Base-by-base conservation (phyloP, 2,113 vertebrate genomes). In the Terrapene triunguis region DNA sequence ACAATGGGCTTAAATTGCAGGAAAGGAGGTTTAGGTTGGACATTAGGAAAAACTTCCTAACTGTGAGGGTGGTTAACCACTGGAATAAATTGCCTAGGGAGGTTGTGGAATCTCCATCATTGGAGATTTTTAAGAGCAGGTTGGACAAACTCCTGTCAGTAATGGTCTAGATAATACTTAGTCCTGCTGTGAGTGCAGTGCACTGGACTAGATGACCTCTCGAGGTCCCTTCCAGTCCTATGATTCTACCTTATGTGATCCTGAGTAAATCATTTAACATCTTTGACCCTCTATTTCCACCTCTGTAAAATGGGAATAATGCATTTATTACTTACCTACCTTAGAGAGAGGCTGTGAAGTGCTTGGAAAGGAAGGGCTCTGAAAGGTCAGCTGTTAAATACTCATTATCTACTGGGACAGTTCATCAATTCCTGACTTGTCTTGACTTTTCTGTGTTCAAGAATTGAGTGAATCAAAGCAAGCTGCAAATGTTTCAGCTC, bases 301-400 rank as follows among this genome's bases (percentile, higher is more conserved):
- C 6, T 16, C 16, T 35, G 1, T 6, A 8, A 51, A n/a, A 3
- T 0, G 1, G 47, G 32, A 32, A 47, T 7, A 78, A 47, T 78
- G 25, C 38, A 16, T 78, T 47, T 78, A 42, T 25, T 74, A 76
- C 72, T 76, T 76, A 29, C 74, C 42, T 47, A 47, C 24, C 42
- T 78, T 27, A 6, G 24, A 78, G 74, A 44, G 24, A 44, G 22
- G 10, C 24, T 47, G 6, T 47, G 51, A 53, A 82, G 51, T 27
- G 13, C 4, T 82, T 42, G 14, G 7, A 27, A 57, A 57, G n/a
- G 19, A 72, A 72, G n/a, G n/a, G 65, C 65, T 38, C 19, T 72
- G n/a, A 72, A 72, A 38, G n/a, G n/a, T 72, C 19, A 82, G 22
- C 14, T 29, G 24, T 57, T 54, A 42, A 24, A 44, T 44, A 54